Evolutionary conservation across 1,140 invertebrate species (phyloP).

Genomic region (Drosophila melanica): DNA sequence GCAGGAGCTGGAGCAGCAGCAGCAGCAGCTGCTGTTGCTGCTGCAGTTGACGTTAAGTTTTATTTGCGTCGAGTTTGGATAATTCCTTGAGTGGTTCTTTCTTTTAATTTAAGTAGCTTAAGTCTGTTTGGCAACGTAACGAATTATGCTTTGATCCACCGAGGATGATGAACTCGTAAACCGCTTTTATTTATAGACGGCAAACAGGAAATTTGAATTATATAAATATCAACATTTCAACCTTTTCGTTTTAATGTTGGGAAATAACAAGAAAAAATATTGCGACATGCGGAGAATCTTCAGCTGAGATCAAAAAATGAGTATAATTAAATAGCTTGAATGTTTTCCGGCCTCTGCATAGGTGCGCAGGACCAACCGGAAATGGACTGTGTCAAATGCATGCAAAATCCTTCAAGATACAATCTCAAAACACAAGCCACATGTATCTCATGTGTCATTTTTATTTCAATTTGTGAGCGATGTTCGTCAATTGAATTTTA

Average conservation of each 20-base stretch:
- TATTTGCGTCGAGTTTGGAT: constrained; percentile 58
- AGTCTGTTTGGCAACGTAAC: constrained; percentile 32
- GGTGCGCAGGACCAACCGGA: no score
- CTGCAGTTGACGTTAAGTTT: constrained; percentile 61
- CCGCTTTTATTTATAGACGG: constrained; percentile 20
- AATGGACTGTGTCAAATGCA: no score
- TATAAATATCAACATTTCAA: constrained; percentile 17
- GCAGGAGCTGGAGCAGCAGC: not conserved
- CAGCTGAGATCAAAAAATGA: not conserved
- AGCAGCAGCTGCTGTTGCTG: constrained; percentile 6
- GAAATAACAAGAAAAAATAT: not conserved
- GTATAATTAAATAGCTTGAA: not conserved
- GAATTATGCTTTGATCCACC: not conserved
- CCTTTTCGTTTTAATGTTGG: not conserved
- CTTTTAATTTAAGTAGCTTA: constrained; percentile 73
- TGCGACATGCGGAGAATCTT: not conserved
- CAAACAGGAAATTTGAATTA: not conserved
- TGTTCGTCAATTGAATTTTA: no score
- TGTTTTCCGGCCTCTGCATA: not conserved
- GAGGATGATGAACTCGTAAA: not conserved
- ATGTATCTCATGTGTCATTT: no score
- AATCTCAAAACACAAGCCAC: no score
- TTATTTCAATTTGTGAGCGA: no score
- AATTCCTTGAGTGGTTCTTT: constrained; percentile 58
- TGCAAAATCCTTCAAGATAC: no score